Conservation (phyloP, 64 coral and sea anemone genomes). For the Montipora efflorescens region DNA sequence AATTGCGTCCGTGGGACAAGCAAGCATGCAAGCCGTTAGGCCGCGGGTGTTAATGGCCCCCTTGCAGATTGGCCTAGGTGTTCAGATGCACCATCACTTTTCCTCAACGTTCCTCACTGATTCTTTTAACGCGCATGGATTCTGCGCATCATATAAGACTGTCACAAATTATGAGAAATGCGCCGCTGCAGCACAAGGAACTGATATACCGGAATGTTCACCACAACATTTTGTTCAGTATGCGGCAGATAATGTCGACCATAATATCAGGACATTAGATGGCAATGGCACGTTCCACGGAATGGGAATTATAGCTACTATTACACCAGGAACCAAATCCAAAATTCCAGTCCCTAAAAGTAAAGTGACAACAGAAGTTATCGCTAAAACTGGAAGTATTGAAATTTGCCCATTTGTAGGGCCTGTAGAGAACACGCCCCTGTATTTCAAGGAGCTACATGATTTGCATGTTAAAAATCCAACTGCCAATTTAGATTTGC, state of each 20-base stretch:
- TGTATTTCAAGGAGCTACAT: background rate
- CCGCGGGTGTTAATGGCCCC: constrained; percentile 42
- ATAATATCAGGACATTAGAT: constrained; percentile 27
- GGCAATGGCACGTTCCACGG: constrained; percentile 39
- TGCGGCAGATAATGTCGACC: constrained; percentile 38
- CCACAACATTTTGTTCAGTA: background rate
- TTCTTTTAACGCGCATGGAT: constrained; percentile 37
- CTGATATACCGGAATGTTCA: background rate
- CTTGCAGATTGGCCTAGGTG: constrained; percentile 36
- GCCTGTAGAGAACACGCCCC: background rate
- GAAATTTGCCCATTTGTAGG: background rate
- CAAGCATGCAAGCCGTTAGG: constrained; percentile 51
- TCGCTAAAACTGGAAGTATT: background rate
- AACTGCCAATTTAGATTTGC: constrained; percentile 7
- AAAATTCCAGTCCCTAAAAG: background rate
- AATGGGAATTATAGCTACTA: constrained; percentile 45
- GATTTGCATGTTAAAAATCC: background rate
- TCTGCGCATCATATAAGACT: constrained; percentile 41
- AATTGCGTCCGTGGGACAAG: constrained; percentile 57
- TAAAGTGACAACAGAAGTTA: background rate
- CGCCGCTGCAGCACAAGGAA: background rate
- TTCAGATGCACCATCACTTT: constrained; percentile 74
- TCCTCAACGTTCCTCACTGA: constrained; percentile 59
- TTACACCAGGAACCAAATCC: background rate
- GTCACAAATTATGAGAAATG: constrained; percentile 23